Evolutionary conservation across 2,888 invertebrate genomes (phyloP).

Genomic region (Drosophila hamatofila): DNA sequence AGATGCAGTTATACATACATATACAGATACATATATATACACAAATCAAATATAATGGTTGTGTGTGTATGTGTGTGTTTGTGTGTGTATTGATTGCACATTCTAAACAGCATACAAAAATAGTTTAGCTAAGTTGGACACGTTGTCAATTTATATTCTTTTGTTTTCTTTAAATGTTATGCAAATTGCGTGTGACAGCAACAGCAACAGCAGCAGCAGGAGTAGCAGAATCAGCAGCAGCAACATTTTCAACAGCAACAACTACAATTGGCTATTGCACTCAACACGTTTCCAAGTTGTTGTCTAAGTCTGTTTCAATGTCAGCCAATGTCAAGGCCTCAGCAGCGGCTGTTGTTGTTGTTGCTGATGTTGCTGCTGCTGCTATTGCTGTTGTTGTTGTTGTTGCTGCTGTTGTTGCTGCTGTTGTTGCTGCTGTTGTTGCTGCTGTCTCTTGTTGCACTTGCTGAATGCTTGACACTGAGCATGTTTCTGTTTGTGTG

Average conservation of each 20-base stretch:
- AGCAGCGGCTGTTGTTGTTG: conserved; percentile 34
- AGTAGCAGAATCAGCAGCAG: conserved; percentile 8
- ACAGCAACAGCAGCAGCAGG: conserved; percentile 6
- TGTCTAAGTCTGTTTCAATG: conserved; percentile 56
- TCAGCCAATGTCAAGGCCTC: conserved; percentile 75
- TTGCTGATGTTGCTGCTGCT: conserved; percentile 3
- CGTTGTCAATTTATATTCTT: conserved; percentile 24
- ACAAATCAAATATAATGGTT: conserved; percentile 43
- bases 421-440: conserved; percentile 35
- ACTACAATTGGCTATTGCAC: conserved; percentile 39
- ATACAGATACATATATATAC: conserved; percentile 44
- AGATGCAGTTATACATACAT: conserved; percentile 14
- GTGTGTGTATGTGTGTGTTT: conserved; percentile 13
- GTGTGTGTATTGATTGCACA: conserved; percentile 62
- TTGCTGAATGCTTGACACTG: conserved; percentile 76
- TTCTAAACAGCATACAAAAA: conserved; percentile 74
- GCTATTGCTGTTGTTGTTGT: conserved; percentile 21
- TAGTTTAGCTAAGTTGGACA: conserved; percentile 52
- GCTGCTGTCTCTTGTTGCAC: conserved; percentile 47
- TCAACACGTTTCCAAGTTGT: conserved; percentile 48
- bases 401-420: conserved; percentile 40
- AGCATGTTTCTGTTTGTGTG: conserved; percentile 51
- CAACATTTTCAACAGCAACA: conserved; percentile 21
- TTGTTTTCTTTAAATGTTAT: conserved; percentile 34
- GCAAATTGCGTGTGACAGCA: conserved; percentile 51